A percentile compares a stretch with the other conserved stretches of the same genome.
Conservation (phyloP, 2,113 vertebrate species). For the Urocolius indicus region DNA sequence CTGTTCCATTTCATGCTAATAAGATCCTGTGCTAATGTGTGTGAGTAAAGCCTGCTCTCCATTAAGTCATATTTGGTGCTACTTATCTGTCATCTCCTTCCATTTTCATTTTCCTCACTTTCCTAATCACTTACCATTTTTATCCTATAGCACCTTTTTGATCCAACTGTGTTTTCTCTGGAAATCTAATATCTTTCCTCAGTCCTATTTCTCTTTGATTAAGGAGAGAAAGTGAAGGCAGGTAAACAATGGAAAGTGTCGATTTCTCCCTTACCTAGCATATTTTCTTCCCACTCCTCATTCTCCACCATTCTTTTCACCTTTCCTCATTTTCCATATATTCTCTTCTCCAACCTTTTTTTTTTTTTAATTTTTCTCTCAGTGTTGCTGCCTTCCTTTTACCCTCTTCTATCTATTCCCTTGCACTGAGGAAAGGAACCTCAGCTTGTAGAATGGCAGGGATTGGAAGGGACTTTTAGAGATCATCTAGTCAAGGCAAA, state of each 20-base stretch:
- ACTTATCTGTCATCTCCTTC: neutral
- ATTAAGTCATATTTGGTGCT: neutral
- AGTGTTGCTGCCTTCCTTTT: neutral
- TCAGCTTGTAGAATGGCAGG: neutral
- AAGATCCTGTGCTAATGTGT: neutral
- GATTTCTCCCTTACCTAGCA: neutral
- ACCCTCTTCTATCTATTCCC: neutral
- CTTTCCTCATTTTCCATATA: neutral
- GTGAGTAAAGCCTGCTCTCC: neutral
- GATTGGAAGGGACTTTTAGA: no score
- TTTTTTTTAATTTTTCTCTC: neutral
- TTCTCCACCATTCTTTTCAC: neutral
- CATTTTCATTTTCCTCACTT: neutral
- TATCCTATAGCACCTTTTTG: neutral
- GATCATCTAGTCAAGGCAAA: neutral
- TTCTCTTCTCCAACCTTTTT: neutral
- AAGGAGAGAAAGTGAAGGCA: no score
- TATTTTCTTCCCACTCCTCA: neutral
- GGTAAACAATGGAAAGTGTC: neutral
- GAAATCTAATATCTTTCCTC: neutral
- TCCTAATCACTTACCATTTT: neutral
- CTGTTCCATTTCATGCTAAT: neutral
- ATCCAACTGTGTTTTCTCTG: neutral
- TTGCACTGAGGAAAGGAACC: neutral
- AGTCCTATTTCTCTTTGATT: neutral